Conservation (phyloP, 2,113 vertebrate genomes). For the Terrapene triunguis region DNA sequence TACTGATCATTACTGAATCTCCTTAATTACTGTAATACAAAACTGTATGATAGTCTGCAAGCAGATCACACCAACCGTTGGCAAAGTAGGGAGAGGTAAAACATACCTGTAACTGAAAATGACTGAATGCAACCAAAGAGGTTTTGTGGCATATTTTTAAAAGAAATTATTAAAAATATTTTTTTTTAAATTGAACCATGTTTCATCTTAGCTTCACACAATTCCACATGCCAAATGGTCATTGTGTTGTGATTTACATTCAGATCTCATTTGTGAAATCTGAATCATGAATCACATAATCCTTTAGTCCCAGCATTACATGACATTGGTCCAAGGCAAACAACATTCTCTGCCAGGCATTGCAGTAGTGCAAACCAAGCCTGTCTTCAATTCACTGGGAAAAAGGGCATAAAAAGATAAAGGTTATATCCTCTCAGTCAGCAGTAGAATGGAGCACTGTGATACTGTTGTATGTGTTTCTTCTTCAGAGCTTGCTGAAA, state of each 20-base stretch:
- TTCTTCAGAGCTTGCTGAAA: background rate
- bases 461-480: slow-evolving; percentile 33
- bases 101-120: background rate
- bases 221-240: background rate
- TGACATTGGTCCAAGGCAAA: rapidly evolving
- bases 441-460: background rate
- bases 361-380: background rate
- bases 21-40: background rate
- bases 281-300: background rate
- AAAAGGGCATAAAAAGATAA: slow-evolving; percentile 4
- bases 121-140: background rate
- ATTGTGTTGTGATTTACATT: background rate
- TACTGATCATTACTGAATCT: background rate
- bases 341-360: background rate
- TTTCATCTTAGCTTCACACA: background rate
- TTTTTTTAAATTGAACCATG: background rate
- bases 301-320: background rate
- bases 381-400: background rate
- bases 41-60: background rate
- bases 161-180: background rate
- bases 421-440: background rate
- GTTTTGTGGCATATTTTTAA: background rate
- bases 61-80: background rate
- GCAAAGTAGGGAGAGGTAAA: background rate
- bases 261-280: background rate